phyloP scores from a whole-genome alignment of 2,888 invertebrate genomes.

The Ormyrus thymus region DNA sequence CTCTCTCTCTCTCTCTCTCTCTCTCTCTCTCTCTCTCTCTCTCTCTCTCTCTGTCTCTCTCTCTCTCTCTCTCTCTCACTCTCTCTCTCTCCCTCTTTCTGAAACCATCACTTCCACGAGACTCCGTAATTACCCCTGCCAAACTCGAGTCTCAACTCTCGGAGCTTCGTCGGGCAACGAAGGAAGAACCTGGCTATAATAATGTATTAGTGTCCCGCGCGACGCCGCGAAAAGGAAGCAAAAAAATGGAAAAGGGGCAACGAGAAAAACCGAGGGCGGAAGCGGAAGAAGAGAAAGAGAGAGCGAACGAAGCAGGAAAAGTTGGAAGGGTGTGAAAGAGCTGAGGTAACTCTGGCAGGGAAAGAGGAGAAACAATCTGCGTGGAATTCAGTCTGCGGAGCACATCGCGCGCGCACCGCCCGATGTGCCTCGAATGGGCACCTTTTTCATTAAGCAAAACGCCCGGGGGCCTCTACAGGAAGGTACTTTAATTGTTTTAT shows the following conservation, averaged over 20 bases:
- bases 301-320: too few relatives aligned
- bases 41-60: slow-evolving; percentile 5
- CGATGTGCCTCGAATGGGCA: slow-evolving; percentile 45
- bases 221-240: not conserved
- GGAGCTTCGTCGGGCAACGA: not conserved
- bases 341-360: not conserved
- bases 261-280: too few relatives aligned
- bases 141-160: slow-evolving; percentile 18
- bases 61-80: not conserved
- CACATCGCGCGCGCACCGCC: slow-evolving; percentile 34
- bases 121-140: slow-evolving; percentile 25
- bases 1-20: too few relatives aligned
- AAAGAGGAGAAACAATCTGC: slow-evolving; percentile 36
- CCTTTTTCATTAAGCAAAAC: slow-evolving; percentile 55
- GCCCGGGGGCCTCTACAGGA: slow-evolving; percentile 37
- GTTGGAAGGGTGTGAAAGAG: not conserved
- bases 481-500: slow-evolving; percentile 56
- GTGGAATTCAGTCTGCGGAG: slow-evolving; percentile 42
- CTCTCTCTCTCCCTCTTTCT: not conserved
- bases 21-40: too few relatives aligned
- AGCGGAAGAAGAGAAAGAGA: too few relatives aligned
- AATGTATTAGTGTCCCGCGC: slow-evolving; percentile 7
- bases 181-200: not conserved
- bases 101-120: not conserved
- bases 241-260: too few relatives aligned